Evolutionary conservation across 1,140 invertebrate species (phyloP).

Genomic region (Amyelois transitella): DNA sequence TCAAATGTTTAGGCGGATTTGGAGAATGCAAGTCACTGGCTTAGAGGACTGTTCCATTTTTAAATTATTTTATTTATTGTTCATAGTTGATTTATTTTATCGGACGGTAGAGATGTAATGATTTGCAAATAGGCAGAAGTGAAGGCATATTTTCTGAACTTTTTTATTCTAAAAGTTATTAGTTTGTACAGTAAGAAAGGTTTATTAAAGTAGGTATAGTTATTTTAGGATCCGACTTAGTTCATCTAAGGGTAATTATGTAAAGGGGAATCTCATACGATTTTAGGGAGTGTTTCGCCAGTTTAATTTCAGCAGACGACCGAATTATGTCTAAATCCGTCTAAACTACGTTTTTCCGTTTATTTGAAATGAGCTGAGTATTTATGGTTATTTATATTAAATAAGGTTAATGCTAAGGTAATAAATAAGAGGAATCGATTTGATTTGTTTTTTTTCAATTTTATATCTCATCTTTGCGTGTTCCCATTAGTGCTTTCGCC

Average conservation of each 20-base stretch:
- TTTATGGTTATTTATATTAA: conserved; percentile 17
- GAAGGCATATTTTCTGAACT: not conserved
- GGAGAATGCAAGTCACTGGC: not conserved
- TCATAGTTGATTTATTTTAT: not conserved
- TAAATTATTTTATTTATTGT: not conserved
- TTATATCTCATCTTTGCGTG: no score
- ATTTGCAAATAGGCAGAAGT: not conserved
- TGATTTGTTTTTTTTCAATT: conserved; percentile 15
- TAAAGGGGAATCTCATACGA: not conserved
- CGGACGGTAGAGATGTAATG: no score
- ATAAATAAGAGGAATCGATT: conserved; percentile 63
- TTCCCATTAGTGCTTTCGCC: no score
- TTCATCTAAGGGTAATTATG: no score
- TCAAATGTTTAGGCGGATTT: conserved; percentile 1
- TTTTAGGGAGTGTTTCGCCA: not conserved
- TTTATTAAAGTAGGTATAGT: not conserved
- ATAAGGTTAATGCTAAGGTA: conserved; percentile 53
- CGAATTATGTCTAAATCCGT: conserved; percentile 13
- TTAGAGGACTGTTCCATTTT: not conserved
- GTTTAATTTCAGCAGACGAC: conserved; percentile 2
- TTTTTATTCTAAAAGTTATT: not conserved
- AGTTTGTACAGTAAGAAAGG: not conserved
- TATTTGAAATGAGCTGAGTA: conserved; percentile 21
- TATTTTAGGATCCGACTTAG: no score
- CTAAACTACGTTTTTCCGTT: conserved; percentile 6